These are phyloP conservation scores for Luperina testacea DNA, from an alignment of 2,888 invertebrate genomes.

Conservation along the genomic window DNA sequence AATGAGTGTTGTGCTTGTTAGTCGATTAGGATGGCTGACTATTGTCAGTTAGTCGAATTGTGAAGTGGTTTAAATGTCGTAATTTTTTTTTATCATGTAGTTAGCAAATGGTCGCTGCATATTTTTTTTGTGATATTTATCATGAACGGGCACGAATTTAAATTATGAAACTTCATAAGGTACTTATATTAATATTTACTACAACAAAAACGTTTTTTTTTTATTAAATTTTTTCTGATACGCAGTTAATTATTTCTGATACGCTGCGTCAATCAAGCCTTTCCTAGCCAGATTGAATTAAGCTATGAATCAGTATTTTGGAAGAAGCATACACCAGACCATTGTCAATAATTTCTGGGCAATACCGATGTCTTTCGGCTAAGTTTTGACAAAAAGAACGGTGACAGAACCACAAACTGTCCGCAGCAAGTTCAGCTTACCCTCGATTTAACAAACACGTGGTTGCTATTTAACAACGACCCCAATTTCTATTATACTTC, in stretches of 20 bases:
- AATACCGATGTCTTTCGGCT: background rate
- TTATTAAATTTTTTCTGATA: no score
- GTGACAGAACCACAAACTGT: background rate
- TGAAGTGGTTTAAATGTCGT: background rate
- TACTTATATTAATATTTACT: background rate
- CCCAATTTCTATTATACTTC: constrained; percentile 31
- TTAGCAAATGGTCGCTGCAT: background rate
- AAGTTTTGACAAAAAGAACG: no score
- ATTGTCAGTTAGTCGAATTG: constrained; percentile 9
- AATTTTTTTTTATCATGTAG: no score
- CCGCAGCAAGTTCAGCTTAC: background rate
- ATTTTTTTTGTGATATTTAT: background rate
- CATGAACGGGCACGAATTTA: background rate
- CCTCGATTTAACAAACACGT: background rate
- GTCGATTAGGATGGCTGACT: constrained; percentile 7
- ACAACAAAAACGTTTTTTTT: background rate
- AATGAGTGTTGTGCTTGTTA: constrained; percentile 49
- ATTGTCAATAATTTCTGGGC: background rate
- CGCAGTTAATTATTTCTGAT: no score
- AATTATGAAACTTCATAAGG: background rate
- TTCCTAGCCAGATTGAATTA: background rate
- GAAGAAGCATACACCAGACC: background rate
- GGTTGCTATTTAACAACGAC: background rate
- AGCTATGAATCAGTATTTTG: background rate
- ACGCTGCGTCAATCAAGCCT: background rate